Percentiles rank a stretch among this genome's conserved stretches.
These are phyloP conservation scores for Triplophysa siluroides DNA, from an alignment of 2,113 vertebrate species.

Conservation along the genomic window DNA sequence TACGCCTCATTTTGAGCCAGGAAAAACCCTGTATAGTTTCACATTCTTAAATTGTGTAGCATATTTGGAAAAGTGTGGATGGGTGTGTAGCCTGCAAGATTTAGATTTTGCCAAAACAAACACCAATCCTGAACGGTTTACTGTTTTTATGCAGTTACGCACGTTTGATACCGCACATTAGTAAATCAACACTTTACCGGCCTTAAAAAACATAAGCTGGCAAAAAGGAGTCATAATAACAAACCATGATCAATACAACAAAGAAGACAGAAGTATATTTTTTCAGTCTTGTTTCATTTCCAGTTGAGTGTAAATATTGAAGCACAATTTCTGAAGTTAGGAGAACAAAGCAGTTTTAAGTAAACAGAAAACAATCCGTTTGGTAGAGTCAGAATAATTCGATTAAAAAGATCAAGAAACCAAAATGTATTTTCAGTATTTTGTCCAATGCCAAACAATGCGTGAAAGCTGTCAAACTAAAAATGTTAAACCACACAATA, in stretches of 20 bases:
- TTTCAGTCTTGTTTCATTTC: constrained; percentile 15
- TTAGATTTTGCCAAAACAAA: not conserved
- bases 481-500: not conserved
- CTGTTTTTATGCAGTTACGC: not conserved
- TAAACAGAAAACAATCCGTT: not conserved
- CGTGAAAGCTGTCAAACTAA: not conserved
- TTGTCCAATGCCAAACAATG: not conserved
- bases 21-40: not conserved
- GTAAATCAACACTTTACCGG: constrained; percentile 4
- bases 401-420: not conserved
- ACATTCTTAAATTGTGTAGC: not conserved
- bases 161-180: not conserved
- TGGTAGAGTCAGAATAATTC: too few species aligned
- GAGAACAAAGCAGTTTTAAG: constrained; percentile 7
- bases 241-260: not conserved
- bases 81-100: not conserved
- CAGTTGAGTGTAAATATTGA: not conserved
- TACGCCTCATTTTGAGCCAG: too few species aligned
- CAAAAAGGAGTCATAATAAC: not conserved
- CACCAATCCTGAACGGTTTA: not conserved
- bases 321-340: constrained; percentile 6
- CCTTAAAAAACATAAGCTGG: not conserved
- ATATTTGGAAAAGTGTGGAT: not conserved
- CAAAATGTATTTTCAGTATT: not conserved
- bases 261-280: not conserved